Evolutionary conservation across 2,888 invertebrate species (phyloP).

Genomic region (Tanypteryx hageni): DNA sequence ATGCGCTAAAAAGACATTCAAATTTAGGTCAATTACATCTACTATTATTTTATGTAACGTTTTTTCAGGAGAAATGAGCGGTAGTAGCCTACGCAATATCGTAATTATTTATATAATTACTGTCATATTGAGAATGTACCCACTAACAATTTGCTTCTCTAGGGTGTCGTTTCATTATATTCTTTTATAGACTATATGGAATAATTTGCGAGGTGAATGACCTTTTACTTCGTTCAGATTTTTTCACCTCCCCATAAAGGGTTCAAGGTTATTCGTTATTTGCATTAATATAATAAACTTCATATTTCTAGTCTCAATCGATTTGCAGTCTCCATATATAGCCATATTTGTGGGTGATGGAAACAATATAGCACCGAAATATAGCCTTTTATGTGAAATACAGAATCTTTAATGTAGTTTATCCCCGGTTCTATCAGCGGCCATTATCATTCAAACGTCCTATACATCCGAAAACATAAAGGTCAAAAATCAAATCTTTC

Average conservation of each 20-base stretch:
- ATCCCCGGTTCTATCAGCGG: neutral
- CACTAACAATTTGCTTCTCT: too few relatives aligned
- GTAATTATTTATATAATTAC: too few relatives aligned
- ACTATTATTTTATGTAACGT: too few relatives aligned
- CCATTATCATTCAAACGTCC: neutral
- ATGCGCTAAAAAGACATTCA: too few relatives aligned
- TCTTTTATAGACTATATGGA: too few relatives aligned
- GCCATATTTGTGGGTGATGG: neutral
- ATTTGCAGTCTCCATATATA: neutral
- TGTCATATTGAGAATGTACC: too few relatives aligned
- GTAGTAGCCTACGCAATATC: too few relatives aligned
- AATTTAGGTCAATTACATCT: too few relatives aligned
- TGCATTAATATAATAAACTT: neutral
- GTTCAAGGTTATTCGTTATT: constrained; percentile 29
- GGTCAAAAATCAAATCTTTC: constrained; percentile 21
- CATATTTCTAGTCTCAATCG: neutral
- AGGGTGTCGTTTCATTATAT: too few relatives aligned
- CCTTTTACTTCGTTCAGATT: neutral
- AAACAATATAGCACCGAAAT: neutral
- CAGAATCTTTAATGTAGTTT: neutral
- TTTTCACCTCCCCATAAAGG: neutral
- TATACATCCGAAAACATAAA: neutral
- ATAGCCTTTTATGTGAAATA: neutral
- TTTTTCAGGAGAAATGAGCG: too few relatives aligned
- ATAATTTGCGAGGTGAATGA: neutral